Percentiles rank a stretch among this genome's conserved stretches.
Evolutionary conservation across 1,140 invertebrate species (phyloP).

Genomic region (Drosophila rhopaloa): DNA sequence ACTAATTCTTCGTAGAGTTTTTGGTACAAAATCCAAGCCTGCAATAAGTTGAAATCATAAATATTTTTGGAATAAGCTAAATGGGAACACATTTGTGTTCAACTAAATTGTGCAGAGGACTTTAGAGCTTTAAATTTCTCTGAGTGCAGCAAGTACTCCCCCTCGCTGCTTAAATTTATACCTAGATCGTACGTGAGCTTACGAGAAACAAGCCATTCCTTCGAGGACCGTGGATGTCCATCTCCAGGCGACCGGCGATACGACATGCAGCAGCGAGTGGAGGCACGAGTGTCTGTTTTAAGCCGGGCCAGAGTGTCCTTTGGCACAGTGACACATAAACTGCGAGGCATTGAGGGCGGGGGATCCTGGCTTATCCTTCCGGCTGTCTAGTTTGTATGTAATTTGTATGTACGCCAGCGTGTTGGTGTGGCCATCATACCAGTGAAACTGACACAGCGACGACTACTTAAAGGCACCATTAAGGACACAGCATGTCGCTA

Average conservation of each 20-base stretch:
- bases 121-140: not conserved
- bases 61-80: too few species aligned
- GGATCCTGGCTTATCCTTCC: slow-evolving; percentile 27
- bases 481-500: slow-evolving; percentile 63
- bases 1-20: too few species aligned
- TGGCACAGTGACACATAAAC: slow-evolving; percentile 65
- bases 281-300: slow-evolving; percentile 44
- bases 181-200: slow-evolving; percentile 29
- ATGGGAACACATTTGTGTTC: too few species aligned
- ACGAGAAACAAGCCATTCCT: slow-evolving; percentile 12
- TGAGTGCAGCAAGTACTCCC: not conserved
- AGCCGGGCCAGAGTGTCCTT: slow-evolving; percentile 52
- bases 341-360: slow-evolving; percentile 5
- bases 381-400: slow-evolving; percentile 38
- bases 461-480: slow-evolving; percentile 47
- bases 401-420: slow-evolving; percentile 56
- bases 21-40: too few species aligned
- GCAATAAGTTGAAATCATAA: too few species aligned
- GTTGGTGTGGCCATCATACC: slow-evolving; percentile 15
- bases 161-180: slow-evolving; percentile 23
- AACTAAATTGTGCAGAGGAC: too few species aligned
- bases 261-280: slow-evolving; percentile 17
- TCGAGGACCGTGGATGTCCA: slow-evolving; percentile 8
- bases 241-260: slow-evolving; percentile 7
- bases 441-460: slow-evolving; percentile 28